phyloP scores from a whole-genome alignment of 2,113 vertebrate genomes.

The Hemibates koningsi region DNA sequence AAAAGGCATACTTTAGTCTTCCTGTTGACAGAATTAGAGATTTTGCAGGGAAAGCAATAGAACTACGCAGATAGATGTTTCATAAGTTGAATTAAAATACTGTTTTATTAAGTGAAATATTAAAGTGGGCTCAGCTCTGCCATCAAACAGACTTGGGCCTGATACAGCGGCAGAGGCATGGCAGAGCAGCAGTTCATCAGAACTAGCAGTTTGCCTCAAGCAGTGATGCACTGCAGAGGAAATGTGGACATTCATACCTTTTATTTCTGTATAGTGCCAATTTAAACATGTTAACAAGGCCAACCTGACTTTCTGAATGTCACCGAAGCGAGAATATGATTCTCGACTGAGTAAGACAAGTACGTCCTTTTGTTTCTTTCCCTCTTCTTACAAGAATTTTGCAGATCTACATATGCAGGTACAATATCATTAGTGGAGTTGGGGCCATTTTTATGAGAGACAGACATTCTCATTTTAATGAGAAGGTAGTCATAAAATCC shows the following conservation, averaged over 20 bases:
- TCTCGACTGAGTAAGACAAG: background rate
- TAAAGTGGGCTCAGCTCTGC: conserved; percentile 21
- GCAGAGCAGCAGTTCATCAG: conserved; percentile 4
- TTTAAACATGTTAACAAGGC: conserved; percentile 20
- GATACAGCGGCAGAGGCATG: background rate
- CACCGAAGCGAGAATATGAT: background rate
- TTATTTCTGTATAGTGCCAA: conserved; percentile 6
- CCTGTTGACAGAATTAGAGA: background rate
- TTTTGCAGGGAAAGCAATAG: background rate
- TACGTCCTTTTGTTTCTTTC: background rate
- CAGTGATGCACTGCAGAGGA: conserved; percentile 6
- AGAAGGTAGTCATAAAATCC: background rate
- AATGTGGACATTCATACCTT: conserved; percentile 5
- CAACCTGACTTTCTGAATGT: conserved; percentile 8
- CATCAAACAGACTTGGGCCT: background rate
- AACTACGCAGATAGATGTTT: background rate
- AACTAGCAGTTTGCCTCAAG: conserved; percentile 7
- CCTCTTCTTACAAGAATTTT: background rate
- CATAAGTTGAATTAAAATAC: conserved; percentile 10
- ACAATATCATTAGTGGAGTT: background rate
- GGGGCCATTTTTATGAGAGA: background rate
- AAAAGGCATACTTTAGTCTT: background rate
- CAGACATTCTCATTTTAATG: background rate
- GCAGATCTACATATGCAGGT: background rate
- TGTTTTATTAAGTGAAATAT: conserved; percentile 22